A percentile compares a stretch with the other conserved stretches of the same genome.
Conservation (phyloP, 2,113 vertebrate species). For the Ancistrus triradiatus region DNA sequence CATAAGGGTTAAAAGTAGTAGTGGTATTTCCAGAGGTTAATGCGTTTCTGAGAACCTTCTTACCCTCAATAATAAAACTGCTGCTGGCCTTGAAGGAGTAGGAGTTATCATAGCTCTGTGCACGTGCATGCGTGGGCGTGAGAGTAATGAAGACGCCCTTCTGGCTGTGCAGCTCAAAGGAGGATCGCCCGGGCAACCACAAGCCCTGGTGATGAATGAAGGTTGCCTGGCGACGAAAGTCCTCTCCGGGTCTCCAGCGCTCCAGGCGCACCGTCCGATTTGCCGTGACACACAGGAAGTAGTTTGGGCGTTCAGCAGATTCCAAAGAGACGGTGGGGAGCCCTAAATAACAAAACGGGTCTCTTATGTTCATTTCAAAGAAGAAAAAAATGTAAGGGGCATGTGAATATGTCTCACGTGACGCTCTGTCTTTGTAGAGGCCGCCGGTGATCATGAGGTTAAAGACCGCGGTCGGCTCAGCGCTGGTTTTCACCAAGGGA, state of each 20-base stretch:
- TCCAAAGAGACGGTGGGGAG: conserved; percentile 84
- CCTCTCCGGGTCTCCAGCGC: conserved; percentile 75
- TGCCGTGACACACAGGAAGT: conserved; percentile 78
- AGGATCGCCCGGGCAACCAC: conserved; percentile 81
- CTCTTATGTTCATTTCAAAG: not conserved
- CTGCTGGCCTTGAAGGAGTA: conserved; percentile 84
- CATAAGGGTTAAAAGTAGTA: not conserved
- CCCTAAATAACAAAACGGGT: conserved; percentile 59
- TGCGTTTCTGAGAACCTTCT: conserved; percentile 39
- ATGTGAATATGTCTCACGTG: conserved; percentile 81
- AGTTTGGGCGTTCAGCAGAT: conserved; percentile 94
- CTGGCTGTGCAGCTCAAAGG: conserved; percentile 84
- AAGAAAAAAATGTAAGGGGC: not conserved
- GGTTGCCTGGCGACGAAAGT: conserved; percentile 77
- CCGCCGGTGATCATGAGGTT: conserved; percentile 94
- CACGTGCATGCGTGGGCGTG: conserved; percentile 68
- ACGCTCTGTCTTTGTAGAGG: conserved; percentile 83
- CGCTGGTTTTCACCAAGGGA: conserved; percentile 72
- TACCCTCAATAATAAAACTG: conserved; percentile 91
- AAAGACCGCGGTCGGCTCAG: conserved; percentile 69
- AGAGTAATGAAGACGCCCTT: conserved; percentile 86
- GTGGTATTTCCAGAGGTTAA: not conserved
- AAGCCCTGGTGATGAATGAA: conserved; percentile 91
- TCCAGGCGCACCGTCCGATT: conserved; percentile 73
- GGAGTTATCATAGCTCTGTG: conserved; percentile 80